Percentiles rank a stretch among this genome's conserved stretches.
Conservation (phyloP, 2,113 vertebrate genomes). For the Myocastor coypus region DNA sequence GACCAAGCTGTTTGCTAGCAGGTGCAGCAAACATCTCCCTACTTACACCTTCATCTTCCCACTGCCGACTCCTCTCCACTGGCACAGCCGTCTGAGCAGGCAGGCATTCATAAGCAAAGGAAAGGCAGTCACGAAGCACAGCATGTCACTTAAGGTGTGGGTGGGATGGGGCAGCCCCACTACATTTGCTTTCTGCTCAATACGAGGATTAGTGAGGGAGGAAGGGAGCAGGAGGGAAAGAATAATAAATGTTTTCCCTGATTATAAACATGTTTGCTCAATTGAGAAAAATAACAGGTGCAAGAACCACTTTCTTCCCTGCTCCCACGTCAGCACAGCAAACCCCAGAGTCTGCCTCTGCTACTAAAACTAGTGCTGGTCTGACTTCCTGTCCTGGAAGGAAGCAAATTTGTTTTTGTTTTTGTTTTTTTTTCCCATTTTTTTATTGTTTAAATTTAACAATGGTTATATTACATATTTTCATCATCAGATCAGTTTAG, state of each 20-base stretch:
- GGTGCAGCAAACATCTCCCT: neutral
- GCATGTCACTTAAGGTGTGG: neutral
- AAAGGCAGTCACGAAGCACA: slow-evolving; percentile 23
- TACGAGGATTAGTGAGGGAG: neutral
- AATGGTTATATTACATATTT: too few species aligned
- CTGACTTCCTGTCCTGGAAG: neutral
- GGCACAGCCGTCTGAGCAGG: neutral
- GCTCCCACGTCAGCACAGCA: neutral
- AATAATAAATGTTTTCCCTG: neutral
- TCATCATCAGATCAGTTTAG: too few species aligned
- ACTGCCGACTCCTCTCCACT: neutral
- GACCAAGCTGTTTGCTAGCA: neutral
- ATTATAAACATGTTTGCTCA: slow-evolving; percentile 45
- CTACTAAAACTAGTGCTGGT: neutral
- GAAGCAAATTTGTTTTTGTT: neutral
- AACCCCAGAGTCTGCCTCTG: neutral
- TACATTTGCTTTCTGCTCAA: neutral
- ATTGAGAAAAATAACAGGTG: neutral
- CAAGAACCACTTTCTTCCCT: neutral
- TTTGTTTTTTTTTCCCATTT: too few species aligned
- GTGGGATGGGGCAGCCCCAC: neutral
- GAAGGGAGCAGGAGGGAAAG: neutral
- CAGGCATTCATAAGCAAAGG: neutral
- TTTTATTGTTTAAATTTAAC: too few species aligned
- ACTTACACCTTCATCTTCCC: neutral